Conservation (phyloP, 2,888 invertebrate genomes). For the Apoderus coryli region DNA sequence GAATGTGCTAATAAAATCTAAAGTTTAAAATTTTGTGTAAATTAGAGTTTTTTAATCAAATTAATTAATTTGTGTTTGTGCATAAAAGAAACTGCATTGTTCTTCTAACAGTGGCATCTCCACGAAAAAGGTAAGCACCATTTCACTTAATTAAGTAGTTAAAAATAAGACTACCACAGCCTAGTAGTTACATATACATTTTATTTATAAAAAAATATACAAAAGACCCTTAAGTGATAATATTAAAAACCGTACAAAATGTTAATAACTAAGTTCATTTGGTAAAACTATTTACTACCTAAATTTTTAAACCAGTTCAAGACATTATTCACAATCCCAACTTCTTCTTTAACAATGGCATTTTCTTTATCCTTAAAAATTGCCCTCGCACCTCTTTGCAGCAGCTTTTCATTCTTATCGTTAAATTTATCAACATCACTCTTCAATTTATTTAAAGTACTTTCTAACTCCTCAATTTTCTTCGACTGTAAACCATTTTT, state of each 20-base stretch:
- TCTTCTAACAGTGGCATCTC: no score
- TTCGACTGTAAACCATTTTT: constrained; percentile 15
- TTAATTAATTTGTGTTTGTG: no score
- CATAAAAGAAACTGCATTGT: no score
- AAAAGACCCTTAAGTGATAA: no score
- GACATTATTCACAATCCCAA: constrained; percentile 19
- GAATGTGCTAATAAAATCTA: no score
- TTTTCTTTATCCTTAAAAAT: constrained; percentile 16
- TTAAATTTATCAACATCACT: constrained; percentile 18
- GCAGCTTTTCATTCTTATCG: constrained; percentile 16
- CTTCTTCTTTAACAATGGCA: constrained; percentile 17
- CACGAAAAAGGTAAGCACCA: no score
- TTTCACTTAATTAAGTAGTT: no score
- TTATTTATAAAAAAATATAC: no score
- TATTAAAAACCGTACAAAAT: constrained; percentile 25
- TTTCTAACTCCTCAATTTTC: constrained; percentile 17
- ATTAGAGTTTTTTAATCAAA: no score
- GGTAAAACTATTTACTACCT: constrained; percentile 7
- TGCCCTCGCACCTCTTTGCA: constrained; percentile 17
- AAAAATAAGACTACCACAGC: no score
- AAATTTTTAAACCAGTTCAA: constrained; percentile 21
- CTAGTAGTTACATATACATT: no score
- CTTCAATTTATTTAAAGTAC: constrained; percentile 18
- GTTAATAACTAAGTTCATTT: neutral
- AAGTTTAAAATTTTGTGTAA: no score